Evolutionary conservation across 1,140 invertebrate genomes (phyloP), one percentile per base, ranked within the genome.

Genomic region (Leptopilina clavipes): DNA sequence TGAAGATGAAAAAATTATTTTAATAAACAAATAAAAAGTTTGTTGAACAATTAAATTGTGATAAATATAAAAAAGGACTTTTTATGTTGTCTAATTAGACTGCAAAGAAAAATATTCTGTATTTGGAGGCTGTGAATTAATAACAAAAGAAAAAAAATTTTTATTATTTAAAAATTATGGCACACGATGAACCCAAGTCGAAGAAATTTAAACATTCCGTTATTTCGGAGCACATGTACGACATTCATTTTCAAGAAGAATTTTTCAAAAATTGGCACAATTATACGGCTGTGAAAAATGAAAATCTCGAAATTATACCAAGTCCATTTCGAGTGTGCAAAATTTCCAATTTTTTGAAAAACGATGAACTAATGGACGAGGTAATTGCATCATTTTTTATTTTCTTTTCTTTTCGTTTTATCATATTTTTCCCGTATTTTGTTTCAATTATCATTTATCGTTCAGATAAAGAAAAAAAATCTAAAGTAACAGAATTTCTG

Each of bases 311-410:
- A 77, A 45, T 93, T 0, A 89, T 90, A 59, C 77, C 81, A 0
- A 80, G 90, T 22, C 93, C 92, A 0, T 93, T 92, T 80, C 89
- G 91, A 76, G 79, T 93, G 1, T 93, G 93, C 75, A 89, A 91
- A 14, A 84, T 94, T 37, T 91, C 93, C 17, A 91, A 94, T 82
- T 91, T 95, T 76, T 76, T 94, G 14, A 86, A 86, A 2, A 91
- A 91, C 75, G 77, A 89, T 0, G 85, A 89, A 14, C 90, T 93
- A 40, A 89, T 93, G 71, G 90, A 93, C 25, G 91, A 93, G 59
- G 59, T 65, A 65, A 65, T 54, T 54, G 17, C 8, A 52, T 52
- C 1, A 9, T n/a, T n/a, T n/a, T n/a, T n/a, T 31, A 31, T 31
- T 31, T 31, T 31, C 8, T 54, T 54, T 7, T 19, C 19, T 54